phyloP scores from a whole-genome alignment of 2,113 vertebrate genomes.

The Eurystomus gularis region DNA sequence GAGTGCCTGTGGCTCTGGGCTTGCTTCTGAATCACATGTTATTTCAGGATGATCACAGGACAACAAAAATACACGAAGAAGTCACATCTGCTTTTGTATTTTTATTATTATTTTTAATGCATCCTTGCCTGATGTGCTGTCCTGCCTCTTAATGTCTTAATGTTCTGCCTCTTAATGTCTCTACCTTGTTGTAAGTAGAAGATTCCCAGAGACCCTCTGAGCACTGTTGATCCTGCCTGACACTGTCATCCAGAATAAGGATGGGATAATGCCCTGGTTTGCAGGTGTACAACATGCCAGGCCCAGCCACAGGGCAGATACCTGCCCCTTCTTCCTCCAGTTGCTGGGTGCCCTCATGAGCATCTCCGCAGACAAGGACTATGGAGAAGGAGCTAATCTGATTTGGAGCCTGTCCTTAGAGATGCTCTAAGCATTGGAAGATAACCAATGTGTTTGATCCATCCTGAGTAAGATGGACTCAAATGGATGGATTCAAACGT shows the following conservation, averaged over 20 bases:
- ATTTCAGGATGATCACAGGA: constrained; percentile 5
- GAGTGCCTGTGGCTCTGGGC: neutral
- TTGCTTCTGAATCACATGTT: neutral
- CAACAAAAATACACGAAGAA: neutral
- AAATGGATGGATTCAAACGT: too few relatives aligned
- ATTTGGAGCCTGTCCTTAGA: neutral
- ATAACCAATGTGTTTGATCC: rapidly evolving
- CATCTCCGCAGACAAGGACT: neutral
- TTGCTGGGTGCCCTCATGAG: neutral
- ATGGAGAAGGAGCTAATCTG: neutral
- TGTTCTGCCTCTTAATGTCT: neutral
- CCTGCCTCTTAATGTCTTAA: neutral
- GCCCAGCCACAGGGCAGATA: neutral
- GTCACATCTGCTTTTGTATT: neutral
- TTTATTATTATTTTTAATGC: neutral
- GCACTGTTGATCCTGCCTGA: neutral
- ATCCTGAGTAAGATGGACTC: neutral
- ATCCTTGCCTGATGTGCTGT: neutral
- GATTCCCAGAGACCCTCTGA: neutral
- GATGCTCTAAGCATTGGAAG: neutral
- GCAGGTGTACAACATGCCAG: neutral
- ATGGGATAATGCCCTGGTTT: neutral
- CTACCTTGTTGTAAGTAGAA: neutral
- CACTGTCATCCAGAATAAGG: neutral
- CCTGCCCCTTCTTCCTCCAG: neutral